These are phyloP conservation scores for Etheostoma spectabile DNA, from an alignment of 2,113 vertebrate species.

Conservation along the genomic window DNA sequence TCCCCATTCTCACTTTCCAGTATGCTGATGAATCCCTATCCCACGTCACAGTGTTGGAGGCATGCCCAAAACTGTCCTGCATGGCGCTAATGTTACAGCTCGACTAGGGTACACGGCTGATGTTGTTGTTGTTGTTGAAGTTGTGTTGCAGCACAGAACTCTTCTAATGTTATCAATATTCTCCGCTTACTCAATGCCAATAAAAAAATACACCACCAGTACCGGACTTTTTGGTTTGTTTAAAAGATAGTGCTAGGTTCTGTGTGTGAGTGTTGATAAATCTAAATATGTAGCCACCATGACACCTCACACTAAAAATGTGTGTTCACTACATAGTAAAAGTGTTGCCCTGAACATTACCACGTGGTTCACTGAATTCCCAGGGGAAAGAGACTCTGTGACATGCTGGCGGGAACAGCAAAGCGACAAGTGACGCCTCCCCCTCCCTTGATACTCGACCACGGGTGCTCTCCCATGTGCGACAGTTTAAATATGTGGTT, in stretches of 20 bases:
- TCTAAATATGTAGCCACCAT: not conserved
- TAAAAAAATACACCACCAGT: not conserved
- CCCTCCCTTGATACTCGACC: conserved; percentile 44
- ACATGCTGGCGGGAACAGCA: conserved; percentile 76
- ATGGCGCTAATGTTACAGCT: conserved; percentile 65
- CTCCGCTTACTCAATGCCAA: not conserved
- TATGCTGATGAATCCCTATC: conserved; percentile 71
- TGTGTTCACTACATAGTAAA: conserved; percentile 40
- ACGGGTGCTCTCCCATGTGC: conserved; percentile 65
- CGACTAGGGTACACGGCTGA: conserved; percentile 35
- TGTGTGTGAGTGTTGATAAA: not conserved
- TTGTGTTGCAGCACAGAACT: conserved; percentile 18
- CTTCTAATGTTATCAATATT: too few species aligned
- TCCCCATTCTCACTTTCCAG: conserved; percentile 77
- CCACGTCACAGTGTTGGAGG: conserved; percentile 73
- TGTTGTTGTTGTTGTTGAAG: conserved; percentile 36
- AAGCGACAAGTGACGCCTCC: conserved; percentile 77
- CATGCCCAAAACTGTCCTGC: conserved; percentile 64
- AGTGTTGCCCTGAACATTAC: conserved; percentile 60
- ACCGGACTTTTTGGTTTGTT: not conserved
- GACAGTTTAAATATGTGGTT: conserved; percentile 73
- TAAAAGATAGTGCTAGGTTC: not conserved
- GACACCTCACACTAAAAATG: conserved; percentile 10
- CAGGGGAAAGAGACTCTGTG: conserved; percentile 69
- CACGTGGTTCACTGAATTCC: conserved; percentile 67